Evolutionary conservation across 2,113 vertebrate species (phyloP), one percentile per base, ranked within the genome.

Genomic region (Neotragus moschatus): DNA sequence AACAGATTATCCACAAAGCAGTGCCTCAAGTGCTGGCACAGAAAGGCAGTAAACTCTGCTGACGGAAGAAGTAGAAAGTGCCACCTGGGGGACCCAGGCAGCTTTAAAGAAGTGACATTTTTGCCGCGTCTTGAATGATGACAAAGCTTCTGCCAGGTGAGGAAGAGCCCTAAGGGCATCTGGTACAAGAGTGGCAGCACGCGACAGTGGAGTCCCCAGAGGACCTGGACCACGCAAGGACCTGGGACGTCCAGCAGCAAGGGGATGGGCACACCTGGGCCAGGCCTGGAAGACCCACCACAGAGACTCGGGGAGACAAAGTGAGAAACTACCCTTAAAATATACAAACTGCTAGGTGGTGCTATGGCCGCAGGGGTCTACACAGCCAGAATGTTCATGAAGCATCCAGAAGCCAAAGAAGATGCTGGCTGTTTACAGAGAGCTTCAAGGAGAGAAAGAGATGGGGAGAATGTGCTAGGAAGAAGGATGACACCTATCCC

Each of bases 401-500:
- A 91, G 93, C 96, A 89, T 30, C 60, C 33, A 55, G 66, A 89
- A 30, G 28, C 8, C 77, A 61, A n/a, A 30, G 43, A 89, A 90
- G 33, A 33, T 63, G 39, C 58, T 30, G 58, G 33, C 56, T 63
- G 16, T 81, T 53, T n/a, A n/a, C 2, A 58, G 90, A 88, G 5
- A 25, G 33, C 79, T 36, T 94, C 51, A 23, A 53, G 55, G n/a
- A 81, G 75, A 94, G 21, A 55, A 16, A 55, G 30, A 28, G 28
- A 5, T 0, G 58, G 60, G 85, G 17, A 90, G 10, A 43, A 25
- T 1, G 6, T 12, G 19, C 47, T 17, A 63, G n/a, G 80, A 75
- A 84, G 45, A 92, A n/a, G 45, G 80, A 26, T 11, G 56, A 88
- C 53, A 45, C 28, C 47, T 19, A 58, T 9, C 39, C 13, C 77